Base-by-base conservation (phyloP, 2,888 invertebrate species). In the Melanostoma scalare region DNA sequence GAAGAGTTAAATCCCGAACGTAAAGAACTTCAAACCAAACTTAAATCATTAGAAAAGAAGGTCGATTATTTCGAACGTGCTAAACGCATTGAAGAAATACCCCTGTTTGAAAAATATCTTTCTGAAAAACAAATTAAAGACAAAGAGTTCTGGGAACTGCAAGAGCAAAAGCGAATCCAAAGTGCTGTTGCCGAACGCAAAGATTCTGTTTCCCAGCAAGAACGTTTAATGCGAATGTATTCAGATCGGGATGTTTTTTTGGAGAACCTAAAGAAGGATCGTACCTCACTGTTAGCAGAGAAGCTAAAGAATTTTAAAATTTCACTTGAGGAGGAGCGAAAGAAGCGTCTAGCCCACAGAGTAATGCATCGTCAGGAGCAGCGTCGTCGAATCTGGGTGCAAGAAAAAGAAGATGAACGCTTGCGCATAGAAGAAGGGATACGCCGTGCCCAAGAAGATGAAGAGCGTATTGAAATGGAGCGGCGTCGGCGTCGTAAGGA, bases 41-140 rank as follows among this genome's bases (percentile, higher is more conserved):
- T 99, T 63, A 98, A 98, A 89, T 96, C 97, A 0, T 98, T 99
- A 89, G 99, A 99, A 91, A 99, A 99, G 92, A 99, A 98, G 92
- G 95, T 94, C 68, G 99, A 99, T 91, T 98, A 99, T 91, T 95
- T 97, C 88, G 98, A 99, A 89, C 94, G 99, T 65, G 99, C 99
- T 4, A 98, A 98, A 89, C 95, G 99, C 9, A 90, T 97, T 82
- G 99, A 99, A 89, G 99, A 99, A 92, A 97, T 99, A 85, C 97
- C 98, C 0, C 92, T 98, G 2, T 93, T 98, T 69, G 95, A 97
- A 89, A 95, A 96, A 89, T 95, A 95, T 85, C 93, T 96, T 88
- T 95, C 96, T 84, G 96, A 97, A 87, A 96, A 96, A 88, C 95
- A 96, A 88, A 94, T 94, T 0, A 94, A 95, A 86, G 97, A 97